These are phyloP conservation scores for Semicossyphus pulcher DNA, from an alignment of 2,113 vertebrate species.

Conservation along the genomic window DNA sequence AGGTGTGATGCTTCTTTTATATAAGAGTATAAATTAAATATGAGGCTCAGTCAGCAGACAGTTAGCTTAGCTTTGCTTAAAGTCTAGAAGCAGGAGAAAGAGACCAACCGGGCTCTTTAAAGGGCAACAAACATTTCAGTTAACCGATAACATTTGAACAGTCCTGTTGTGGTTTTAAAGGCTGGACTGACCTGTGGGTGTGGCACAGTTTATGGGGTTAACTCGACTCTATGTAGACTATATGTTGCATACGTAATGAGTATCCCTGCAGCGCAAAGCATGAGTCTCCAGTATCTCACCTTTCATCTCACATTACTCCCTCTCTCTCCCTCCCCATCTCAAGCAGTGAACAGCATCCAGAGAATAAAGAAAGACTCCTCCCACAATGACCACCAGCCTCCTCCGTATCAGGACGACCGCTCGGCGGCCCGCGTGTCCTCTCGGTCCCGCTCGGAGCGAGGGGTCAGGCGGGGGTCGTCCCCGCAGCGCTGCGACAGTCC, in stretches of 20 bases:
- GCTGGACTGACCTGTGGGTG: background rate
- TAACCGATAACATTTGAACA: too few relatives aligned
- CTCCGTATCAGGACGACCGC: slow-evolving; percentile 91
- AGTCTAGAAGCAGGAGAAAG: too few relatives aligned
- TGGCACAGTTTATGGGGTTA: slow-evolving; percentile 8
- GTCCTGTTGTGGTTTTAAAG: too few relatives aligned
- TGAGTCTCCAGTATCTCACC: slow-evolving; percentile 22
- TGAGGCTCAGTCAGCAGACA: too few relatives aligned
- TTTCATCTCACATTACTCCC: slow-evolving; percentile 8
- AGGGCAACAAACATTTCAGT: too few relatives aligned
- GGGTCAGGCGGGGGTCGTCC: slow-evolving; percentile 84
- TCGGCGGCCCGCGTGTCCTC: slow-evolving; percentile 81
- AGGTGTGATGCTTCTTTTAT: too few relatives aligned
- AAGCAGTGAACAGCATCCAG: slow-evolving; percentile 90
- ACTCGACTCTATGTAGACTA: slow-evolving; percentile 10
- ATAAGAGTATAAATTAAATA: too few relatives aligned
- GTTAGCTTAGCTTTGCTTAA: too few relatives aligned
- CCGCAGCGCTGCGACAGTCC: slow-evolving; percentile 70
- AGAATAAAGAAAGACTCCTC: slow-evolving; percentile 90
- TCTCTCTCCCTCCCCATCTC: slow-evolving; percentile 23
- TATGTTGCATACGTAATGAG: slow-evolving; percentile 18
- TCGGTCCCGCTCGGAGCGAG: slow-evolving; percentile 85
- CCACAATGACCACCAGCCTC: slow-evolving; percentile 89
- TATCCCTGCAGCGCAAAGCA: background rate
- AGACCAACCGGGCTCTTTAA: too few relatives aligned